phyloP scores from a whole-genome alignment of 2,888 invertebrate species.

The Tetanocera ferruginea region DNA sequence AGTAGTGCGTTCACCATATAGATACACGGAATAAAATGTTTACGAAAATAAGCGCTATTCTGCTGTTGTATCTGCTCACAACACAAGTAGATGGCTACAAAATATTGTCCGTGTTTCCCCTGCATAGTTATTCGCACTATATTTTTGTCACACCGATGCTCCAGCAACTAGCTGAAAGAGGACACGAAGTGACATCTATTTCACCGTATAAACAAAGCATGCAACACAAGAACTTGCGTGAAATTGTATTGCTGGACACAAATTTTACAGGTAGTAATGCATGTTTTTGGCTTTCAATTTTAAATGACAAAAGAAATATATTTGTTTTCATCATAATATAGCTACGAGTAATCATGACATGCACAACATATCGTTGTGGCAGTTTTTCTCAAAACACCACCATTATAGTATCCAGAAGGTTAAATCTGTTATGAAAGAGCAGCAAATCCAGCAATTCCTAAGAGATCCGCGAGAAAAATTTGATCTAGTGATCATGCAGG shows the following conservation, averaged over 20 bases:
- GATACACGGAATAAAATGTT: too few relatives aligned
- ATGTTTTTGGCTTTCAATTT: too few relatives aligned
- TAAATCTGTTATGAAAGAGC: constrained; percentile 48
- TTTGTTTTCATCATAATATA: background rate
- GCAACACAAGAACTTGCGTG: constrained; percentile 59
- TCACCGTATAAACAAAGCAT: constrained; percentile 61
- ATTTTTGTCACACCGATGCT: constrained; percentile 64
- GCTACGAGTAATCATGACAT: constrained; percentile 56
- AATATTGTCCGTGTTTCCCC: constrained; percentile 57
- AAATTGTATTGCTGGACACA: constrained; percentile 46
- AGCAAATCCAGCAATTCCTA: constrained; percentile 49
- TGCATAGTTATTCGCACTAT: constrained; percentile 59
- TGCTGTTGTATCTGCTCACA: too few relatives aligned
- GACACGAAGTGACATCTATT: constrained; percentile 67
- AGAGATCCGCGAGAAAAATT: too few relatives aligned
- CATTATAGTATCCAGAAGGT: constrained; percentile 51
- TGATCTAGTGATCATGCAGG: too few relatives aligned
- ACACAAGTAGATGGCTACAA: constrained; percentile 23
- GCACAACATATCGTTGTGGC: background rate
- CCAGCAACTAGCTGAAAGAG: constrained; percentile 63
- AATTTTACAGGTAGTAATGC: constrained; percentile 41
- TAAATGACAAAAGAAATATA: too few relatives aligned
- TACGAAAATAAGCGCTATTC: too few relatives aligned
- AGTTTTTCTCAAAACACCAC: constrained; percentile 10
- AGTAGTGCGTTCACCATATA: too few relatives aligned